Evolutionary conservation across 1,140 invertebrate species (phyloP), one percentile per base, ranked within the genome.

Genomic region (Pseudachorutes palmiensis): DNA sequence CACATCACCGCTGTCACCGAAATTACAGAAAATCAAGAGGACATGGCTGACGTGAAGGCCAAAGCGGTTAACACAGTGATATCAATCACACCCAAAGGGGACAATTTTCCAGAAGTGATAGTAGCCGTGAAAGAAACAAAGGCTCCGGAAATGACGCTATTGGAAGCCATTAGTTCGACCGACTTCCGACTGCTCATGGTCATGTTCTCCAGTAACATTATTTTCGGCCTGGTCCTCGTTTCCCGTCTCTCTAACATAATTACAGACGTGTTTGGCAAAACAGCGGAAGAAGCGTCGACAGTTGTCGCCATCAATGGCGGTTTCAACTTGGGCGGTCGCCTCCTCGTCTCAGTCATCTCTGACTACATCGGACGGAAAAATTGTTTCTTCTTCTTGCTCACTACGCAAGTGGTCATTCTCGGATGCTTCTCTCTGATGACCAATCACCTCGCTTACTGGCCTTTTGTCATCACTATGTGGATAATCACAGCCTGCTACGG

Each of bases 361-460:
- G 71, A 73, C 45, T 70, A 67, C 33, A 41, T 73, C 9, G 71
- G 71, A 3, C 30, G 71, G n/a, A 70, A 70, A 65, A 67, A 67
- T 24, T 68, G 64, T 51, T 73, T 64, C 36, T 26, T 70, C 1
- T 30, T 68, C 3, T 60, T 73, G 65, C 48, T 73, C 19, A 64
- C 64, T 0, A 22, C 36, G 2, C 71, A 73, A 67, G 33, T 70
- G 1, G 51, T 69, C 14, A 70, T 73, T 58, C 45, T 73, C 0
- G 65, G 63, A 1, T 22, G 24, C 16, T 73, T 73, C 48, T 68
- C 66, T 2, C n/a, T 60, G 9, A 70, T 69, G 26, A 73, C 71
- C 1, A 64, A 60, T n/a, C 45, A 55, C 2, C 24, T 33, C 45
- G 55, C 55, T 9, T 73, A 73, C 41, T 69, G 66, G 66, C 58